Percentiles rank a stretch among this genome's conserved stretches.
Conservation (phyloP, 2,888 invertebrate genomes). For the Drosophila peninsularis region DNA sequence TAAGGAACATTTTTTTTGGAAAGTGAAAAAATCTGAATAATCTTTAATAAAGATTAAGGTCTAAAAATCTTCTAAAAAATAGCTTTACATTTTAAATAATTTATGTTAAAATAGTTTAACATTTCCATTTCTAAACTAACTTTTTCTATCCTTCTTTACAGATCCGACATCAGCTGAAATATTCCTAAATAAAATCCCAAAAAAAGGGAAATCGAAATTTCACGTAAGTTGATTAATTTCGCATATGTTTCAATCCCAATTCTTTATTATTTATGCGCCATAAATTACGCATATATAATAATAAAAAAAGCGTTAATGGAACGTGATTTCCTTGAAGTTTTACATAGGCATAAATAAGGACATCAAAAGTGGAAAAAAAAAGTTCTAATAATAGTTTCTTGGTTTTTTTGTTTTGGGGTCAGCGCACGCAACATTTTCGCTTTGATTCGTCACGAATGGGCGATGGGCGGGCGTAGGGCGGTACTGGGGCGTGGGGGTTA, state of each 20-base stretch:
- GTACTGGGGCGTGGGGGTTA: neutral
- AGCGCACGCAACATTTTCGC: conserved; percentile 44
- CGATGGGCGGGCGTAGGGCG: neutral
- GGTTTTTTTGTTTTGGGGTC: conserved; percentile 9
- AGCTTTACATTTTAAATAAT: too few relatives aligned
- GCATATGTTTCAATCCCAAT: neutral
- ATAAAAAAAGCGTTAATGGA: neutral
- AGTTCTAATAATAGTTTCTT: conserved; percentile 23
- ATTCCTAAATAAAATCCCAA: neutral
- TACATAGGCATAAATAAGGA: conserved; percentile 14
- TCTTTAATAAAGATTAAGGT: too few relatives aligned
- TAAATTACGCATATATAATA: neutral
- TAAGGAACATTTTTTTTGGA: too few relatives aligned
- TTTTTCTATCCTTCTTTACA: neutral
- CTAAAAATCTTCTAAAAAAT: too few relatives aligned
- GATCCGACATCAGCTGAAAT: neutral
- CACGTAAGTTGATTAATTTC: neutral
- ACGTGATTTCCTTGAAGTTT: conserved; percentile 6
- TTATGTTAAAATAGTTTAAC: too few relatives aligned
- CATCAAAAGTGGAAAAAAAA: conserved; percentile 11
- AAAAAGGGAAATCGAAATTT: neutral
- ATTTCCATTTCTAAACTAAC: too few relatives aligned
- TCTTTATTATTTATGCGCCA: neutral
- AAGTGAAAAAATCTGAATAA: too few relatives aligned
- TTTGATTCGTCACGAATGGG: conserved; percentile 34